Percentiles rank a stretch among this genome's conserved stretches.
Evolutionary conservation across 2,797 vertebrate species (phyloP).

Genomic region (Eulemur coronatus): DNA sequence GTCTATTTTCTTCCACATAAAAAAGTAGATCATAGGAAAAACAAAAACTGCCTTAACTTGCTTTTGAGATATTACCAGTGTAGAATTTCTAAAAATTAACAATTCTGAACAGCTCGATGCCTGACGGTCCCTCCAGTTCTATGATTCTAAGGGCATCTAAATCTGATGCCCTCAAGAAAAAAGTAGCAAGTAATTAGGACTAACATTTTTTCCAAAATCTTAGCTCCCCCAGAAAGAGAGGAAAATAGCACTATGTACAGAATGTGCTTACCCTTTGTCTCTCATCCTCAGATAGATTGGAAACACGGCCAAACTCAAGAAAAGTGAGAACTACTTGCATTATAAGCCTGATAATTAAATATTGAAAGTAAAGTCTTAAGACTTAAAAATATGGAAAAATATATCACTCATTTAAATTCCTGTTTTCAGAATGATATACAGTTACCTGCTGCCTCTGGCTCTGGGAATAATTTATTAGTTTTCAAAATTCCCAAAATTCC

Average conservation of each 20-base stretch:
- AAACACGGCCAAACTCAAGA: neutral
- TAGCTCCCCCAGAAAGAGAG: neutral
- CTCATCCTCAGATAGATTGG: neutral
- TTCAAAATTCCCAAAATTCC: neutral
- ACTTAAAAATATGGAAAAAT: neutral
- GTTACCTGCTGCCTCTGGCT: neutral
- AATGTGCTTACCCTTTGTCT: neutral
- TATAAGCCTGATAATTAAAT: constrained; percentile 4
- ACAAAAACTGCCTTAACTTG: neutral
- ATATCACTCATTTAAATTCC: neutral
- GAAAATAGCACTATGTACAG: neutral
- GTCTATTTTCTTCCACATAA: neutral
- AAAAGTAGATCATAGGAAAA: neutral
- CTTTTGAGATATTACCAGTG: neutral
- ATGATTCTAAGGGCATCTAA: neutral
- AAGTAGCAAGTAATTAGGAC: neutral
- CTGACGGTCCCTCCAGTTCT: neutral
- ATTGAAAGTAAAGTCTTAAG: neutral
- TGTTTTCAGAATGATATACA: neutral
- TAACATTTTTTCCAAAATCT: neutral
- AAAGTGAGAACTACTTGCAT: neutral
- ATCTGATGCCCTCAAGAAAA: neutral
- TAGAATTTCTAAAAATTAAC: neutral
- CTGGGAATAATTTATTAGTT: neutral
- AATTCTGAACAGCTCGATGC: neutral